These are phyloP conservation scores for Phengaris arion DNA, from an alignment of 2,888 invertebrate genomes.

Conservation along the genomic window DNA sequence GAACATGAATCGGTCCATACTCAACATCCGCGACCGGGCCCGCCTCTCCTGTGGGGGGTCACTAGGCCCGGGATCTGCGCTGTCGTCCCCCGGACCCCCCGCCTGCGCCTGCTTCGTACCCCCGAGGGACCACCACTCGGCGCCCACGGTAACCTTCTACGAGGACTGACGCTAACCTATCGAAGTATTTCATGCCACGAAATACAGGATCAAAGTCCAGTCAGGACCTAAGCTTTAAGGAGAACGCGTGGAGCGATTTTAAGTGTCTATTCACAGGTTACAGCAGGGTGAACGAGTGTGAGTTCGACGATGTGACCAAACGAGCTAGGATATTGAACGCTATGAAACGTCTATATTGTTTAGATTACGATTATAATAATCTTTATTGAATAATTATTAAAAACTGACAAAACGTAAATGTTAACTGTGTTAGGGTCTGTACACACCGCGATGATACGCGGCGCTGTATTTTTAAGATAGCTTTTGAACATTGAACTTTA, in stretches of 20 bases:
- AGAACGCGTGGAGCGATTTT: slow-evolving; percentile 34
- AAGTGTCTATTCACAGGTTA: slow-evolving; percentile 35
- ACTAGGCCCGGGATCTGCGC: slow-evolving; percentile 63
- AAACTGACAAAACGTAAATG: neutral
- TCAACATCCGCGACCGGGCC: slow-evolving; percentile 64
- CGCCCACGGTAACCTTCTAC: slow-evolving; percentile 81
- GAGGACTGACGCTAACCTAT: slow-evolving; percentile 71
- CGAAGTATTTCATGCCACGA: slow-evolving; percentile 34
- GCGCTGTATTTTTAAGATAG: too few relatives aligned
- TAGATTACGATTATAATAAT: slow-evolving; percentile 50
- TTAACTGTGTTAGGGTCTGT: too few relatives aligned
- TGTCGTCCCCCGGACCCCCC: slow-evolving; percentile 68
- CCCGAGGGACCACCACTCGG: slow-evolving; percentile 76
- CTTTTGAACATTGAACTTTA: too few relatives aligned
- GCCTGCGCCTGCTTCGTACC: slow-evolving; percentile 71
- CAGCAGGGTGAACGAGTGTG: slow-evolving; percentile 37
- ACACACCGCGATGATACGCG: too few relatives aligned
- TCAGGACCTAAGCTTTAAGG: slow-evolving; percentile 34
- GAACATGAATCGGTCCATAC: slow-evolving; percentile 55
- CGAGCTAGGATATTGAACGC: slow-evolving; percentile 56
- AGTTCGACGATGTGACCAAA: slow-evolving; percentile 45
- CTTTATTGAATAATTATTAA: slow-evolving; percentile 14
- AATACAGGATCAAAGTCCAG: slow-evolving; percentile 26
- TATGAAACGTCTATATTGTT: slow-evolving; percentile 52
- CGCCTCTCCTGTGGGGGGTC: slow-evolving; percentile 67